Conservation (phyloP, 2,797 vertebrate species). For the Zalophus californianus region DNA sequence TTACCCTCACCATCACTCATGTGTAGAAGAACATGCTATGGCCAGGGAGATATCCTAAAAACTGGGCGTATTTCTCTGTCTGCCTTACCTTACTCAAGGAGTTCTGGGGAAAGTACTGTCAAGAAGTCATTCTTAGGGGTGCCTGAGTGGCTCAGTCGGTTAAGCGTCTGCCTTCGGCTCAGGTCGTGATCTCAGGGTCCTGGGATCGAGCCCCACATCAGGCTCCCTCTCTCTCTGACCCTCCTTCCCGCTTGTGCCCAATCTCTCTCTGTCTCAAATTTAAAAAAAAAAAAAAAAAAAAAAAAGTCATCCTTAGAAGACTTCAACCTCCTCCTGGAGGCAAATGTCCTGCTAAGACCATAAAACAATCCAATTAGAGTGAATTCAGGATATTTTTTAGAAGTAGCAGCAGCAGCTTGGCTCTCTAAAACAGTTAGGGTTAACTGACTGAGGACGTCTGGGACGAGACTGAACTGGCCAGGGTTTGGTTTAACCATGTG, state of each 20-base stretch:
- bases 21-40: conserved; percentile 33
- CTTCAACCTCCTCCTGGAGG: conserved; percentile 37
- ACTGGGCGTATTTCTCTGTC: conserved; percentile 17
- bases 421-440: conserved; percentile 8
- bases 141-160: background rate
- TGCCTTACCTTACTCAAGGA: background rate
- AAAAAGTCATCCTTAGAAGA: conserved; percentile 34
- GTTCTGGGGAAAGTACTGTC: background rate
- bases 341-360: conserved; percentile 59
- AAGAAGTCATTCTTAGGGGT: background rate
- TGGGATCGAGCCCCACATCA: too few relatives aligned
- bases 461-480: conserved; percentile 36
- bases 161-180: background rate
- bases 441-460: conserved; percentile 21
- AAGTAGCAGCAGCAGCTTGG: background rate
- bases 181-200: too few relatives aligned
- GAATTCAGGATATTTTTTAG: conserved; percentile 3
- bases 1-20: background rate
- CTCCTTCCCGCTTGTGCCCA: too few relatives aligned
- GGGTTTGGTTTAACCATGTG: conserved; percentile 18
- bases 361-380: conserved; percentile 63
- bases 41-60: conserved; percentile 22
- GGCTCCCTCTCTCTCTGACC: too few relatives aligned
- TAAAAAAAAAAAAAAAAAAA: too few relatives aligned
- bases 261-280: too few relatives aligned